Evolutionary conservation across 2,113 vertebrate genomes (phyloP).

Genomic region (Serilophus lunatus): DNA sequence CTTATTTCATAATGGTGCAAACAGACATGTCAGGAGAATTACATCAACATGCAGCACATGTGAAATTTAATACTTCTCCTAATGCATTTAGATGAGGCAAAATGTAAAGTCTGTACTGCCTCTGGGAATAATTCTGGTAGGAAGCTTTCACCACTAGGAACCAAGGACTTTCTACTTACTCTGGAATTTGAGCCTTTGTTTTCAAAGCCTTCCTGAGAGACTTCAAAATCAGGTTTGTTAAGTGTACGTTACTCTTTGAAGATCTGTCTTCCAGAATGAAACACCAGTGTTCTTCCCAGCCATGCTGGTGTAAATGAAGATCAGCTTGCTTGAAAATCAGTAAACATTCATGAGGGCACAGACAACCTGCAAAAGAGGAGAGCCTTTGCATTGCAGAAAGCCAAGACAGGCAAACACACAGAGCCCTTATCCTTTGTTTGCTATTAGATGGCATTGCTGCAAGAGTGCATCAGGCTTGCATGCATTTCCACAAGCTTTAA

Average conservation of each 20-base stretch:
- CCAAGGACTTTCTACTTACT: constrained; percentile 57
- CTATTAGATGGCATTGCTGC: background rate
- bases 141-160: constrained; percentile 55
- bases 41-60: constrained; percentile 54
- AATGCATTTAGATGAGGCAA: constrained; percentile 67
- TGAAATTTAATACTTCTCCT: constrained; percentile 58
- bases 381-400: background rate
- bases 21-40: constrained; percentile 68
- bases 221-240: constrained; percentile 21
- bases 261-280: constrained; percentile 6
- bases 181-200: constrained; percentile 60
- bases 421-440: background rate
- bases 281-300: background rate
- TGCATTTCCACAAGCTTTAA: background rate
- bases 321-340: background rate
- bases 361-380: background rate
- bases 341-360: background rate
- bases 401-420: background rate
- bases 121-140: constrained; percentile 64
- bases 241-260: background rate
- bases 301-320: background rate
- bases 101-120: constrained; percentile 58
- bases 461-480: background rate
- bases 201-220: constrained; percentile 57
- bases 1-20: constrained; percentile 71